Evolutionary conservation across 2,888 invertebrate genomes (phyloP).

Genomic region (Willowsia nigromaculata): DNA sequence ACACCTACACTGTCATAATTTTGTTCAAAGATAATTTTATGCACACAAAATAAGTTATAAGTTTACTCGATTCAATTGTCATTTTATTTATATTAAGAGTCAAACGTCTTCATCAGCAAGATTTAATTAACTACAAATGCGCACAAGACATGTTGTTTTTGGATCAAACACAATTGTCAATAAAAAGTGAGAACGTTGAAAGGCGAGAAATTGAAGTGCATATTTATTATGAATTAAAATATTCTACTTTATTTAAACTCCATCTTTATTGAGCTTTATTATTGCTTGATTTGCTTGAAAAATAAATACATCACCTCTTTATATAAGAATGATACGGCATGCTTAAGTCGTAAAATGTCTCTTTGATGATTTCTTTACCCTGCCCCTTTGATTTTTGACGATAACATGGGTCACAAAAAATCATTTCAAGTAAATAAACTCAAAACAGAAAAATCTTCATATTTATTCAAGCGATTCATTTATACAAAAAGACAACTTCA

Average conservation of each 20-base stretch:
- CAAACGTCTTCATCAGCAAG: not conserved
- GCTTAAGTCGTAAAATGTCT: constrained; percentile 42
- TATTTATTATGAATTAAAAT: not conserved
- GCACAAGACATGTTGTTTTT: not conserved
- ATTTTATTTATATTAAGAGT: not conserved
- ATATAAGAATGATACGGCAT: no score
- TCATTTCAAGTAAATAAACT: constrained; percentile 53
- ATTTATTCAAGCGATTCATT: not conserved
- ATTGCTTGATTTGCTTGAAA: no score
- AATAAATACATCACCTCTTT: no score
- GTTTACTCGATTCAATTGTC: not conserved
- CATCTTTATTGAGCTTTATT: not conserved
- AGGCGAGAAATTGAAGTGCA: constrained; percentile 53
- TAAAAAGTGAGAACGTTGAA: constrained; percentile 37
- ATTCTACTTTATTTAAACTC: not conserved
- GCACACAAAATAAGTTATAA: not conserved
- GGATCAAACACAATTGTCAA: not conserved
- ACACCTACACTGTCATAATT: no score
- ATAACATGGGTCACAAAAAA: constrained; percentile 32
- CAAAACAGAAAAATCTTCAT: not conserved
- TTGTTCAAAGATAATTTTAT: no score
- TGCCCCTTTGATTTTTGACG: constrained; percentile 5
- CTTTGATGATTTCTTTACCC: no score
- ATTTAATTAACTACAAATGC: not conserved
- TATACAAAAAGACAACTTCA: not conserved